Percentiles rank a stretch among this genome's conserved stretches.
These are phyloP conservation scores for Trachythela sp. DNA, from an alignment of 64 coral and sea anemone species.

Conservation along the genomic window DNA sequence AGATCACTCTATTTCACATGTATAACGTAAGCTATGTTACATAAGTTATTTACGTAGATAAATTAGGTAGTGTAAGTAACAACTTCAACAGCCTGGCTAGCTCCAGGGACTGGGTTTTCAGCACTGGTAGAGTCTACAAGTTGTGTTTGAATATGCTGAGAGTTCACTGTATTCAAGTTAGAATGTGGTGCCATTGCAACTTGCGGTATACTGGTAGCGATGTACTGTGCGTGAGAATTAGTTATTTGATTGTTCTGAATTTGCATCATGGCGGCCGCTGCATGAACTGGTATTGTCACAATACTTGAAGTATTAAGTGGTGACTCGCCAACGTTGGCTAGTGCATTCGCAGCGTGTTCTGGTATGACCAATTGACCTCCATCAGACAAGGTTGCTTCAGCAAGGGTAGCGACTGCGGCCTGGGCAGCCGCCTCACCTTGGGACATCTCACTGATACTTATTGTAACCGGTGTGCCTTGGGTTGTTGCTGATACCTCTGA, in stretches of 20 bases:
- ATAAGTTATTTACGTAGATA: not conserved
- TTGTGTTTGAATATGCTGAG: slow-evolving; percentile 73
- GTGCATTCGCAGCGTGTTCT: slow-evolving; percentile 83
- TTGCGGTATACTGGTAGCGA: slow-evolving; percentile 75
- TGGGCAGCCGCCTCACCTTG: slow-evolving; percentile 90
- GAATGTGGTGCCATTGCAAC: slow-evolving; percentile 98
- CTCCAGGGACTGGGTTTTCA: slow-evolving; percentile 69
- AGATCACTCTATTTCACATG: not conserved
- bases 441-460: slow-evolving; percentile 67
- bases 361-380: slow-evolving; percentile 96
- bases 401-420: slow-evolving; percentile 94
- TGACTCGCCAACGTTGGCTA: slow-evolving; percentile 79
- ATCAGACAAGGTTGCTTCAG: slow-evolving; percentile 91
- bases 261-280: slow-evolving; percentile 89
- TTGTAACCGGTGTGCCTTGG: slow-evolving; percentile 67
- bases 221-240: slow-evolving; percentile 70
- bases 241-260: slow-evolving; percentile 79
- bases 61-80: slow-evolving; percentile 50
- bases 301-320: slow-evolving; percentile 72
- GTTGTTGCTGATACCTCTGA: slow-evolving; percentile 94
- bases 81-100: slow-evolving; percentile 96
- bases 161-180: slow-evolving; percentile 79
- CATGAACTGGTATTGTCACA: slow-evolving; percentile 95
- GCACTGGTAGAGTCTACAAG: slow-evolving; percentile 73
- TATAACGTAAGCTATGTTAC: not conserved